Conservation (phyloP, 2,113 vertebrate genomes). For the Pelmatolapia mariae region DNA sequence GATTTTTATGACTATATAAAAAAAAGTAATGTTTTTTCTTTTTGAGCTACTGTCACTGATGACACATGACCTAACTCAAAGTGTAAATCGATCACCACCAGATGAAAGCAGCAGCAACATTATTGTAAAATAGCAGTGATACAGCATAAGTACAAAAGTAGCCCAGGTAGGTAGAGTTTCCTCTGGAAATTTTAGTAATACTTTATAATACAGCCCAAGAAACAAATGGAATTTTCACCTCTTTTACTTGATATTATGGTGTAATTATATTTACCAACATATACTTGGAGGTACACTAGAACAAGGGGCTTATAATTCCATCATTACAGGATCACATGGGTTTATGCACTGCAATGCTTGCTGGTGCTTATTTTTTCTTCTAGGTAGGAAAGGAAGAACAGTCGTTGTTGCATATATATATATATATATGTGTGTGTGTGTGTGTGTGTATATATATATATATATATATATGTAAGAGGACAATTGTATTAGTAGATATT, state of each 20-base stretch:
- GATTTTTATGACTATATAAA: neutral
- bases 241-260: neutral
- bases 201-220: neutral
- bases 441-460: fast-evolving
- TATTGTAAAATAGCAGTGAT: neutral
- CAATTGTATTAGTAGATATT: neutral
- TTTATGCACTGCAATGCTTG: neutral
- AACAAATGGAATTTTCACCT: neutral
- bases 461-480: neutral
- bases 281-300: neutral
- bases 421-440: no score
- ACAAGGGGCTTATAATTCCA: neutral
- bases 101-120: neutral
- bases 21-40: neutral
- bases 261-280: neutral
- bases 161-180: neutral
- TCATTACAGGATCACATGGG: neutral
- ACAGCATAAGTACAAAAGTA: neutral
- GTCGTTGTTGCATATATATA: no score
- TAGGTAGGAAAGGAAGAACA: neutral
- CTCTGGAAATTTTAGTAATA: neutral
- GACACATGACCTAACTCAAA: neutral
- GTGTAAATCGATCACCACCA: neutral
- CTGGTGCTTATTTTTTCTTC: neutral
- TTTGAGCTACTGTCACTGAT: neutral